A percentile compares a stretch with the other conserved stretches of the same genome.
phyloP scores from a whole-genome alignment of 2,113 vertebrate species.

The Dipodomys spectabilis region DNA sequence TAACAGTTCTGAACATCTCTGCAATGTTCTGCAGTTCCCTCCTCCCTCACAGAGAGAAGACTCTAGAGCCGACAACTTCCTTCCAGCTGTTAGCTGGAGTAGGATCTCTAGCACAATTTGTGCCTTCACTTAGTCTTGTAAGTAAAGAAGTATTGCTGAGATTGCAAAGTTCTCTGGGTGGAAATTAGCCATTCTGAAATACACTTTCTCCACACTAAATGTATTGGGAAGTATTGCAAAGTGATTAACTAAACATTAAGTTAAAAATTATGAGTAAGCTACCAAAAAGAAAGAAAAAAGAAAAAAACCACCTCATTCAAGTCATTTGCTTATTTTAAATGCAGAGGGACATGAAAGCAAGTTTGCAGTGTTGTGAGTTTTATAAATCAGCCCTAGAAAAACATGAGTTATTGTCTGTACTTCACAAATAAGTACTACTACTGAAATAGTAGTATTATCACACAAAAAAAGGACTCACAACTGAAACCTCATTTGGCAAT shows the following conservation, averaged over 20 bases:
- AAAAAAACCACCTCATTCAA: not conserved
- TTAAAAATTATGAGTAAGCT: conserved; percentile 27
- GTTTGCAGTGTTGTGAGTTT: not conserved
- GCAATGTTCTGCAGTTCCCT: conserved; percentile 53
- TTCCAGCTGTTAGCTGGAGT: conserved; percentile 46
- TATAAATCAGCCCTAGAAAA: conserved; percentile 31
- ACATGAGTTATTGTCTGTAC: conserved; percentile 22
- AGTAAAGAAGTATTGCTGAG: conserved; percentile 49
- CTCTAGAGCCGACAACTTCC: conserved; percentile 28
- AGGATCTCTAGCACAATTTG: conserved; percentile 23
- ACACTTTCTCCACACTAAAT: conserved; percentile 52
- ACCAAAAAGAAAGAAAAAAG: not conserved
- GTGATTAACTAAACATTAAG: conserved; percentile 14
- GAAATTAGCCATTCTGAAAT: conserved; percentile 65
- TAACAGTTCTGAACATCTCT: conserved; percentile 41
- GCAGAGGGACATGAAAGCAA: not conserved
- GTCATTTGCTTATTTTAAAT: not conserved
- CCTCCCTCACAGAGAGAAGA: conserved; percentile 10
- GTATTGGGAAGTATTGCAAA: conserved; percentile 26
- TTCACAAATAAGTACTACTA: conserved; percentile 8
- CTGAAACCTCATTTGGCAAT: conserved; percentile 34
- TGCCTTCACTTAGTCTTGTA: conserved; percentile 31
- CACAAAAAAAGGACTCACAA: not conserved
- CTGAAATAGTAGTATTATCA: not conserved
- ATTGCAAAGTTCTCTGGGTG: conserved; percentile 42